These are phyloP conservation scores for Ammodytes marinus DNA, from an alignment of 2,113 vertebrate species.

Conservation along the genomic window DNA sequence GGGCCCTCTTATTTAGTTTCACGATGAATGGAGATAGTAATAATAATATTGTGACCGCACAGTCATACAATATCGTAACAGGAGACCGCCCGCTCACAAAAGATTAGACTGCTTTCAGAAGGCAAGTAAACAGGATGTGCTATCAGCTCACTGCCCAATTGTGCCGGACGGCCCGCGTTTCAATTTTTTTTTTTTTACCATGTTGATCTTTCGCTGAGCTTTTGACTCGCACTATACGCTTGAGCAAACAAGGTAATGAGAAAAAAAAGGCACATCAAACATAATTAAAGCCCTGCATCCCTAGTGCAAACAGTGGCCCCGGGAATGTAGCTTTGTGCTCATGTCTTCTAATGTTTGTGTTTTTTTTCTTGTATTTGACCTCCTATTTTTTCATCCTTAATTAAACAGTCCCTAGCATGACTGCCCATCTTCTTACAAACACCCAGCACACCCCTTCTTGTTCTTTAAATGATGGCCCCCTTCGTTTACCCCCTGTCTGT, in stretches of 20 bases:
- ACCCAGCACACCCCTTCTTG: background rate
- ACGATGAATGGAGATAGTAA: constrained; percentile 36
- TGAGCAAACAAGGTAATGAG: constrained; percentile 81
- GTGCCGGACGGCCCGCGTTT: constrained; percentile 39
- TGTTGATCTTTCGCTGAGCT: constrained; percentile 76
- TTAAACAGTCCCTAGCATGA: constrained; percentile 59
- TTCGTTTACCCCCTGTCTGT: constrained; percentile 41
- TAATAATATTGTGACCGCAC: constrained; percentile 1
- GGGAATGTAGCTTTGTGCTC: constrained; percentile 74
- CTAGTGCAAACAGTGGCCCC: constrained; percentile 69
- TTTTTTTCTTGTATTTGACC: constrained; percentile 55
- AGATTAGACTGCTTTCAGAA: constrained; percentile 57
- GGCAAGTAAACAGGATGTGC: constrained; percentile 34
- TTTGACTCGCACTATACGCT: constrained; percentile 69
- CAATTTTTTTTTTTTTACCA: constrained; percentile 49
- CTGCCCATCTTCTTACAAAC: constrained; percentile 27
- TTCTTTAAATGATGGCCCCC: constrained; percentile 38
- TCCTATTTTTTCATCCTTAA: constrained; percentile 56
- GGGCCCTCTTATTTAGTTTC: constrained; percentile 3
- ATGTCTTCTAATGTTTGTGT: constrained; percentile 32
- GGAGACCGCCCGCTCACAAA: constrained; percentile 52
- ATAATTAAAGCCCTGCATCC: constrained; percentile 71
- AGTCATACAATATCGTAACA: constrained; percentile 54
- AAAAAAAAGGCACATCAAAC: constrained; percentile 81
- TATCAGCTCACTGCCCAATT: constrained; percentile 56